A percentile compares a stretch with the other conserved stretches of the same genome.
These are phyloP conservation scores for Scaptomyza parva DNA, from an alignment of 2,888 invertebrate species.

Conservation along the genomic window DNA sequence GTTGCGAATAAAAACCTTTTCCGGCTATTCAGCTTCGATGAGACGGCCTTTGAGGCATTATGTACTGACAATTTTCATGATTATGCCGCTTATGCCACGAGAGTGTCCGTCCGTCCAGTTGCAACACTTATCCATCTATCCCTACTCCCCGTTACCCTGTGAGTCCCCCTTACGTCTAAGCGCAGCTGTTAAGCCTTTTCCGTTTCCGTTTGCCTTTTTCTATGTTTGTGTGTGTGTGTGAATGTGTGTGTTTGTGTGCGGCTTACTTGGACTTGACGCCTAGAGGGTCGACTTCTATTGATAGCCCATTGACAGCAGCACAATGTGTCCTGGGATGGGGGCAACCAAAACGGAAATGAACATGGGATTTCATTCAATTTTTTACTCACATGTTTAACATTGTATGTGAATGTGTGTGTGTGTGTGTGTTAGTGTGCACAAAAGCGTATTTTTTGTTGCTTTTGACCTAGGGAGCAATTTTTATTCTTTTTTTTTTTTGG, in stretches of 20 bases:
- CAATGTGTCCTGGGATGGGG: conserved; percentile 34
- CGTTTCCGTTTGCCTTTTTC: conserved; percentile 70
- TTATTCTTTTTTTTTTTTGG: conserved; percentile 5
- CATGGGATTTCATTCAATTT: conserved; percentile 67
- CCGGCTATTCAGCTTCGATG: conserved; percentile 61
- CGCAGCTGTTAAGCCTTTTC: conserved; percentile 79
- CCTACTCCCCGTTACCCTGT: conserved; percentile 23
- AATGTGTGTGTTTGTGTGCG: conserved; percentile 24
- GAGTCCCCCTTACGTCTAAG: conserved; percentile 61
- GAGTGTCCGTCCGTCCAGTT: conserved; percentile 70
- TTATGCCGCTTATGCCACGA: conserved; percentile 70
- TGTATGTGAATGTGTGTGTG: neutral
- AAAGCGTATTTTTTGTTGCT: conserved; percentile 27
- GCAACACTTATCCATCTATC: conserved; percentile 2
- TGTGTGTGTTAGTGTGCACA: conserved; percentile 10
- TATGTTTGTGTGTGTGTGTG: neutral
- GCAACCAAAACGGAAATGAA: conserved; percentile 63
- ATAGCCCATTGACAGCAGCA: conserved; percentile 65
- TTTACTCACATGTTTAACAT: conserved; percentile 31
- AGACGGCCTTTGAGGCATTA: conserved; percentile 77
- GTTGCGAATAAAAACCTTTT: conserved; percentile 77
- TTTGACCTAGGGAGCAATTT: conserved; percentile 19
- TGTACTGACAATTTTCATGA: conserved; percentile 80
- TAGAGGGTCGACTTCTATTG: conserved; percentile 65
- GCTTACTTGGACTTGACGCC: conserved; percentile 68